These are phyloP conservation scores for Drosophila littoralis DNA, from an alignment of 1,140 invertebrate genomes.

Conservation along the genomic window DNA sequence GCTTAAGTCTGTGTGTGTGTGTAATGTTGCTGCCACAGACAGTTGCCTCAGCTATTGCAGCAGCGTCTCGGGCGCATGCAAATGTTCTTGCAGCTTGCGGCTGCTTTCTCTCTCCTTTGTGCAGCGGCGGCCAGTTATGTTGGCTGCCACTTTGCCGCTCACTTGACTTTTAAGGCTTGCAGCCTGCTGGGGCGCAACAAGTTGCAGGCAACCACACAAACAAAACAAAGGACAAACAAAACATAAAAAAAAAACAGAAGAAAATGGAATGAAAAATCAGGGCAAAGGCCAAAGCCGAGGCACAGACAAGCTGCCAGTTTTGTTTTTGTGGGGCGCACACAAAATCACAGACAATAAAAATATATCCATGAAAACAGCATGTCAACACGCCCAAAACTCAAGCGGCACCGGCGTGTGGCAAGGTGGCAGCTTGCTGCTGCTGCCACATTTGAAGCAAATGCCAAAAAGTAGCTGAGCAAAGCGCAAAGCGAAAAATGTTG, in stretches of 20 bases:
- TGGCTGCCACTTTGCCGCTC: constrained; percentile 66
- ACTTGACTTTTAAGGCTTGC: constrained; percentile 69
- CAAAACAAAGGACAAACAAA: constrained; percentile 19
- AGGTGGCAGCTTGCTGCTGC: constrained; percentile 13
- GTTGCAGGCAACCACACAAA: constrained; percentile 45
- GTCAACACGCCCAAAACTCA: constrained; percentile 71
- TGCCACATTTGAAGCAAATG: constrained; percentile 68
- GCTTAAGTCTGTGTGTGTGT: constrained; percentile 27
- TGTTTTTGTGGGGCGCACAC: constrained; percentile 15
- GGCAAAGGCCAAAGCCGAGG: constrained; percentile 14
- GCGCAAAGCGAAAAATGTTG: constrained; percentile 62
- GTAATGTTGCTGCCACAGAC: constrained; percentile 16
- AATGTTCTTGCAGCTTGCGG: constrained; percentile 44
- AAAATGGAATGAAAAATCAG: not conserved
- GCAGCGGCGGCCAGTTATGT: constrained; percentile 34
- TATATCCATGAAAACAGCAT: constrained; percentile 72
- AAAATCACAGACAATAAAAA: constrained; percentile 72
- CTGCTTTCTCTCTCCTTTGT: constrained; percentile 28
- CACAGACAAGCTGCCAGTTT: not conserved
- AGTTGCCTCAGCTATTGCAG: constrained; percentile 15
- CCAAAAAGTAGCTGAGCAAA: constrained; percentile 52
- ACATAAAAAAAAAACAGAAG: not conserved
- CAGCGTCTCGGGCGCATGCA: constrained; percentile 39
- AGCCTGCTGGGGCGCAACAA: constrained; percentile 54
- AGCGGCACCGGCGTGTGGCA: constrained; percentile 31